Percentiles rank a stretch among this genome's conserved stretches.
These are phyloP conservation scores for Hemitrygon akajei DNA, from an alignment of 2,797 vertebrate genomes.

Conservation along the genomic window DNA sequence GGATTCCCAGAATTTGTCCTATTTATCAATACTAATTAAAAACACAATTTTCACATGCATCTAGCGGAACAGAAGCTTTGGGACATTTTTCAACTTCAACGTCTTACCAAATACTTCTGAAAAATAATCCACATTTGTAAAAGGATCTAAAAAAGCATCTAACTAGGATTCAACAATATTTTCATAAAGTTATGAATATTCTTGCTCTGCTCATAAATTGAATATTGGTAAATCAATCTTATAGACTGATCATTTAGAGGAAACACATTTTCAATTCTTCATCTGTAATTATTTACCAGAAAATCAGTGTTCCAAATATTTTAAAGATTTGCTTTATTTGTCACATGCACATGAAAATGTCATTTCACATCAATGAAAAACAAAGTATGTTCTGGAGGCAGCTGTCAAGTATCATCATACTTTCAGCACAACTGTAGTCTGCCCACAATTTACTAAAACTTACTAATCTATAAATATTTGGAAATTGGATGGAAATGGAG, in stretches of 20 bases:
- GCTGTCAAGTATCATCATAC: no score
- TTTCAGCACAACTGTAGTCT: no score
- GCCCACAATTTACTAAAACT: no score
- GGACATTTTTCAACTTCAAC: not conserved
- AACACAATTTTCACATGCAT: not conserved
- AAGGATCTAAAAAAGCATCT: not conserved
- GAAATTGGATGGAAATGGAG: no score
- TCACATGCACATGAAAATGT: no score
- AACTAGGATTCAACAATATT: not conserved
- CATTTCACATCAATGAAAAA: no score
- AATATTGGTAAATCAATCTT: not conserved
- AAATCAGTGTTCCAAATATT: no score
- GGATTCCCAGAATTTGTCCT: not conserved
- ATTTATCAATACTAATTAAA: constrained; percentile 35
- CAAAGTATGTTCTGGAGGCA: no score
- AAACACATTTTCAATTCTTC: not conserved
- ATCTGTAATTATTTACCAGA: no score
- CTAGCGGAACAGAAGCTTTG: not conserved
- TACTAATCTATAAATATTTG: no score
- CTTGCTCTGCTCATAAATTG: not conserved
- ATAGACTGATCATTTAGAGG: not conserved
- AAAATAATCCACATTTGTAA: not conserved
- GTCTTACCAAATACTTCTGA: not conserved
- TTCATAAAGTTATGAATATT: not conserved
- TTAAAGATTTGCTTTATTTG: no score